phyloP scores from a whole-genome alignment of 92 coral and sea anemone genomes.

The Isaurus tuberculatus region DNA sequence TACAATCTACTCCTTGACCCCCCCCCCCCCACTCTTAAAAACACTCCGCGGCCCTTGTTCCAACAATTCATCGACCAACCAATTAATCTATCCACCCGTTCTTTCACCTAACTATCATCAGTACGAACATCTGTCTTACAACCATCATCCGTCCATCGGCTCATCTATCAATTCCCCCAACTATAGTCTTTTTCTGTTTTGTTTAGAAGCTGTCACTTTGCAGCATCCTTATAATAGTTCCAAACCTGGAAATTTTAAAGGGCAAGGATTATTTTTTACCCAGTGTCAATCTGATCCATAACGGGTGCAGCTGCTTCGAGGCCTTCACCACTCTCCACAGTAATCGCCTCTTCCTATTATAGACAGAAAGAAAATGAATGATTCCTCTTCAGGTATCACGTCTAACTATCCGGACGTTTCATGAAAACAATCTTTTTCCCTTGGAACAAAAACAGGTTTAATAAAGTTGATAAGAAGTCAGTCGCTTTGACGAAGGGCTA shows the following conservation, averaged over 20 bases:
- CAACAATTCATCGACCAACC: no score
- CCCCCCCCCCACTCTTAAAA: no score
- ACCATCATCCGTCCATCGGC: not conserved
- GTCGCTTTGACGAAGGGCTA: no score
- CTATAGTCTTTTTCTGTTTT: no score
- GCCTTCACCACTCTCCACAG: not conserved
- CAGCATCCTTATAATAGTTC: not conserved
- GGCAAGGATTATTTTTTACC: conserved; percentile 3
- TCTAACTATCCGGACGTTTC: no score
- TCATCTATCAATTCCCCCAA: not conserved
- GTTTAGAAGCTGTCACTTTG: not conserved
- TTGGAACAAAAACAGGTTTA: no score
- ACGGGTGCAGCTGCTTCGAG: conserved; percentile 18
- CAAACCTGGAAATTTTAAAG: not conserved
- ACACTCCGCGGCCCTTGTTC: no score
- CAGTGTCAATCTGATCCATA: conserved; percentile 16
- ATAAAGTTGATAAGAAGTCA: no score
- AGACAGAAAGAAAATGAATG: not conserved
- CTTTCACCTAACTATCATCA: not conserved
- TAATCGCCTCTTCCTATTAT: conserved; percentile 1
- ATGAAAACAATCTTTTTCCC: no score
- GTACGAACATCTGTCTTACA: not conserved
- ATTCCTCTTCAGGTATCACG: no score
- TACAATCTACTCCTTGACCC: no score
- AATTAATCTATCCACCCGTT: not conserved